phyloP scores from a whole-genome alignment of 2,113 vertebrate species.

The Tragelaphus imberbis region DNA sequence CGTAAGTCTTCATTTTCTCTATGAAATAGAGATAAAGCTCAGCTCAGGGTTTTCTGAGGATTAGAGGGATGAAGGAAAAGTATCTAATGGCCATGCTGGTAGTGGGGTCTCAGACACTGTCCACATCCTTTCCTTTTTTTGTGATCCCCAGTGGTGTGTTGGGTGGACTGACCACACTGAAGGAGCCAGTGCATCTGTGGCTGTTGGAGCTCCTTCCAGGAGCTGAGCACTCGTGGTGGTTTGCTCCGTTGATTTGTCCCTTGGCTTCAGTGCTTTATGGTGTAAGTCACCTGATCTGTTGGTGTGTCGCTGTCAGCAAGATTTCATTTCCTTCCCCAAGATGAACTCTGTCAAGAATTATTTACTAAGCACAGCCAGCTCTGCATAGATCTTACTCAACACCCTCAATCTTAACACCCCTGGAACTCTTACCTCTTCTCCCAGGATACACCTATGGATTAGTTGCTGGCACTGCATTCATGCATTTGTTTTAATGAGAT shows the following conservation, averaged over 20 bases:
- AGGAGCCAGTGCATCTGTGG: background rate
- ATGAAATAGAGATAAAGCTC: background rate
- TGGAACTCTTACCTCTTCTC: background rate
- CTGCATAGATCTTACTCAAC: background rate
- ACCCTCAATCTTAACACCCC: background rate
- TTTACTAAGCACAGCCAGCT: background rate
- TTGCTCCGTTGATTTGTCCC: background rate
- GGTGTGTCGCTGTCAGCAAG: background rate
- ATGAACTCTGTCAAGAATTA: background rate
- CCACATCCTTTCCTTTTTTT: background rate
- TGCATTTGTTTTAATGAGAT: background rate
- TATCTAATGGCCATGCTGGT: no score
- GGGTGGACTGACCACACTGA: background rate
- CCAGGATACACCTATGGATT: background rate
- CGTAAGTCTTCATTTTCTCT: background rate
- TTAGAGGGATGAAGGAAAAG: background rate
- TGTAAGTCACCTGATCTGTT: background rate
- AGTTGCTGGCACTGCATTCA: background rate
- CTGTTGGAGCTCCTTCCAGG: background rate
- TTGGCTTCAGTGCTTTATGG: background rate
- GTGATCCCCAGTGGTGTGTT: background rate
- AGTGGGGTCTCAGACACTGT: background rate
- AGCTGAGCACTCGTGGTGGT: background rate
- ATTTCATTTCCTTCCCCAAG: background rate
- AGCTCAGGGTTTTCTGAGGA: background rate